These are phyloP conservation scores for Pardalotus punctatus DNA, from an alignment of 2,113 vertebrate genomes.

Conservation along the genomic window DNA sequence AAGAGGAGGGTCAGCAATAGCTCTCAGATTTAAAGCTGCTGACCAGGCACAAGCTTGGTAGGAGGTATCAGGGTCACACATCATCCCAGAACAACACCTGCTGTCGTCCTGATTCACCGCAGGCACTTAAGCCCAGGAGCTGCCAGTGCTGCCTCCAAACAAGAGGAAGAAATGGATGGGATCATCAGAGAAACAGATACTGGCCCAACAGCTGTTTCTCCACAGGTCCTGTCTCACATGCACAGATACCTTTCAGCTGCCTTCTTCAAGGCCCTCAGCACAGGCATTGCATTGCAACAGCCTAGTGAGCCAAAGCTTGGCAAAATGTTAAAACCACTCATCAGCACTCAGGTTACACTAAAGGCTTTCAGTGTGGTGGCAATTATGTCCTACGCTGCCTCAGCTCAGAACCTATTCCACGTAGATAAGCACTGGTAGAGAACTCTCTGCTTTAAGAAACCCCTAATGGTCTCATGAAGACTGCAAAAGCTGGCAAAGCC, in stretches of 20 bases:
- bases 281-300: not conserved
- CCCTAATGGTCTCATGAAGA: not conserved
- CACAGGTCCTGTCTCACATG: not conserved
- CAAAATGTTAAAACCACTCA: not conserved
- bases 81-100: constrained; percentile 17
- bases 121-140: not conserved
- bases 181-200: not conserved
- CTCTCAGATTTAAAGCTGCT: not conserved
- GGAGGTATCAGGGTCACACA: not conserved
- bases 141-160: not conserved
- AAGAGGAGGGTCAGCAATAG: not conserved
- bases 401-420: not conserved
- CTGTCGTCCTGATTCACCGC: not conserved
- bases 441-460: not conserved
- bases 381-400: not conserved
- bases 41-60: not conserved
- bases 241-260: not conserved
- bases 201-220: constrained; percentile 35
- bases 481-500: not conserved
- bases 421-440: not conserved
- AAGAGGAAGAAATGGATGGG: not conserved
- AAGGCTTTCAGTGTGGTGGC: not conserved
- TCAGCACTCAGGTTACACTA: not conserved
- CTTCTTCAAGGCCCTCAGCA: not conserved
- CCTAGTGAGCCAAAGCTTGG: not conserved